Conservation (phyloP, 2,888 invertebrate genomes). For the Elgonia sp. region DNA sequence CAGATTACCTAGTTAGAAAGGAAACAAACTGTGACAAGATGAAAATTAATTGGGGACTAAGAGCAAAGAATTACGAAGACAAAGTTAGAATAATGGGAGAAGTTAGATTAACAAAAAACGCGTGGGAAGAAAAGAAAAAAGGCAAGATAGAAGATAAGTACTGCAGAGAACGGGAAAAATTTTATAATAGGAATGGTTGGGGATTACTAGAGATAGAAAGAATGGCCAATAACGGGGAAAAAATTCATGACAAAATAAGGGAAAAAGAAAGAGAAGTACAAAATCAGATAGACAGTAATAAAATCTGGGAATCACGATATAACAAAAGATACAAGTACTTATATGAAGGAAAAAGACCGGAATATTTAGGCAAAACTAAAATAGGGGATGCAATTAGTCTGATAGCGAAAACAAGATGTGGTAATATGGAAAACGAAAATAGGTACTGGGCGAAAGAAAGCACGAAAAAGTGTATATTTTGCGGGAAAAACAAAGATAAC, state of each 20-base stretch:
- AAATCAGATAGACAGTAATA: neutral
- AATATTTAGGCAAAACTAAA: neutral
- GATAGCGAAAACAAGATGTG: constrained; percentile 1
- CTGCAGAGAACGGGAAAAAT: neutral
- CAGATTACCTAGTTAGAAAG: neutral
- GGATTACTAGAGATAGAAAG: neutral
- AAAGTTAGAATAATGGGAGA: neutral
- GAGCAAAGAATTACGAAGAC: neutral
- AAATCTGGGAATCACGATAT: neutral
- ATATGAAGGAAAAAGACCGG: neutral
- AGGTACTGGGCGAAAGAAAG: neutral
- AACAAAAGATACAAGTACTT: neutral
- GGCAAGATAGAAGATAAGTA: neutral
- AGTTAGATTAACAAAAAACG: neutral
- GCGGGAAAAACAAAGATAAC: constrained; percentile 10
- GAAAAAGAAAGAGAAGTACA: neutral
- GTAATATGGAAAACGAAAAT: neutral
- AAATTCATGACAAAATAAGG: neutral
- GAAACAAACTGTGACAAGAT: neutral
- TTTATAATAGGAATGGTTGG: constrained; percentile 3
- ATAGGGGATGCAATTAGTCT: neutral
- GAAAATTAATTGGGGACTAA: neutral
- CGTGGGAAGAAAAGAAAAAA: neutral
- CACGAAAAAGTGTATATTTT: constrained; percentile 2
- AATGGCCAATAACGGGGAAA: neutral